Evolutionary conservation across 2,113 vertebrate genomes (phyloP).

Genomic region (Pogonocichla stellata): DNA sequence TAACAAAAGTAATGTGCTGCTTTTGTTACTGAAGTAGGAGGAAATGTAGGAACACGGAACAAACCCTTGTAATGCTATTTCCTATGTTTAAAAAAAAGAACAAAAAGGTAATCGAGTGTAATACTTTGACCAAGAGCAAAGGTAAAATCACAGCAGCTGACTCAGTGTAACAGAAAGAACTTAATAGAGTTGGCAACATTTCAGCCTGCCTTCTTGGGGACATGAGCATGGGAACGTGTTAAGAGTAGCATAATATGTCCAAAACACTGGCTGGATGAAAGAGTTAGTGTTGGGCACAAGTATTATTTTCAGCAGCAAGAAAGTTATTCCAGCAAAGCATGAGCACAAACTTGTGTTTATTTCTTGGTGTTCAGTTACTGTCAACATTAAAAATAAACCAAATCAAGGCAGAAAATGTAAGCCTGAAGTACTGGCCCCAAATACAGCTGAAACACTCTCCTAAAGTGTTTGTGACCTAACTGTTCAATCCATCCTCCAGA

Average conservation of each 20-base stretch:
- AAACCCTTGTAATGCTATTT: constrained; percentile 9
- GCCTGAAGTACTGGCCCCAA: not conserved
- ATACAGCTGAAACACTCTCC: not conserved
- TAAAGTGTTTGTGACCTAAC: not conserved
- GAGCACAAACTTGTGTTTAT: not conserved
- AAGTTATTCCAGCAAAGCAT: not conserved
- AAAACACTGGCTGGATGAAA: not conserved
- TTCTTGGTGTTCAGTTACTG: not conserved
- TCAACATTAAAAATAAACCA: not conserved
- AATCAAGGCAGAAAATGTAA: not conserved
- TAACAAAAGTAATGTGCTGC: not conserved
- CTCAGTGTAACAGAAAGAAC: constrained; percentile 29
- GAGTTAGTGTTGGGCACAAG: not conserved
- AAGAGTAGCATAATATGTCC: not conserved
- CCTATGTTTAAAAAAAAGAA: constrained; percentile 5
- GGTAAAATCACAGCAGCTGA: constrained; percentile 52
- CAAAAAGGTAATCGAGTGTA: not conserved
- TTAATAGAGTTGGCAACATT: not conserved
- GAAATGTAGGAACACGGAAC: not conserved
- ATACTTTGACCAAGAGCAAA: constrained; percentile 41
- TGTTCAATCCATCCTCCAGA: not conserved
- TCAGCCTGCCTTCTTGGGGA: not conserved
- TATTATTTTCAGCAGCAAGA: not conserved
- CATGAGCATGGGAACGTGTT: not conserved
- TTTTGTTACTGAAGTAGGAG: constrained; percentile 16